Evolutionary conservation across 2,888 invertebrate species (phyloP), one percentile per base, ranked within the genome.

Genomic region (Rhagium mordax): DNA sequence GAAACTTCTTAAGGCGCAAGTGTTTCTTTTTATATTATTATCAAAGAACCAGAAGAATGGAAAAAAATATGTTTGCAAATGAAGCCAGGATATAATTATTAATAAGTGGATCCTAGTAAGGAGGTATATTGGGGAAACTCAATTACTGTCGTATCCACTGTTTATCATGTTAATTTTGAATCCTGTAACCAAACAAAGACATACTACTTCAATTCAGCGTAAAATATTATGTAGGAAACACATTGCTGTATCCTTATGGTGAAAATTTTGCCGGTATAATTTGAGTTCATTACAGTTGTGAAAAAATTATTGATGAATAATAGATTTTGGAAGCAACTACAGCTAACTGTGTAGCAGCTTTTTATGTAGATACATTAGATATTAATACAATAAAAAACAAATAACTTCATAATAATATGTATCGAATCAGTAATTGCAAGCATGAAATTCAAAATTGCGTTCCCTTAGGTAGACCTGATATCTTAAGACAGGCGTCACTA

Each of bases 371-470:
- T 48, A 59, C 61, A 62, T 60, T 71, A 69, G 72, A 41, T 41
- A 71, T 73, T 74, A 74, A 59, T 61, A 65, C 68, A 49, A 61
- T 61, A 53, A 53, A 74, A 72, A 70, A 73, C 70, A 59, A 74
- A 71, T 57, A 67, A 74, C 70, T 62, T 60, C 68, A 79, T 83
- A 84, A 83, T 84, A 83, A 86, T 83, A 85, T 85, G 86, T 83
- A 86, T 86, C 87, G 86, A 87, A 87, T 87, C 83, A 82, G 84
- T 87, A 87, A 87, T 87, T 86, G 85, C 81, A 72, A 78, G 85
- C 87, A 86, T 88, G 87, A 87, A 88, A 88, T 88, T 86, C 78
- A 79, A 87, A 88, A 88, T 88, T 87, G 85, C 87, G 82, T 78
- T 82, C 77, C 78, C 80, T 78, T 78, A 78, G 81, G 80, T 81